Evolutionary conservation across 2,888 invertebrate genomes (phyloP).

Genomic region (Trissolcus brochymenae): DNA sequence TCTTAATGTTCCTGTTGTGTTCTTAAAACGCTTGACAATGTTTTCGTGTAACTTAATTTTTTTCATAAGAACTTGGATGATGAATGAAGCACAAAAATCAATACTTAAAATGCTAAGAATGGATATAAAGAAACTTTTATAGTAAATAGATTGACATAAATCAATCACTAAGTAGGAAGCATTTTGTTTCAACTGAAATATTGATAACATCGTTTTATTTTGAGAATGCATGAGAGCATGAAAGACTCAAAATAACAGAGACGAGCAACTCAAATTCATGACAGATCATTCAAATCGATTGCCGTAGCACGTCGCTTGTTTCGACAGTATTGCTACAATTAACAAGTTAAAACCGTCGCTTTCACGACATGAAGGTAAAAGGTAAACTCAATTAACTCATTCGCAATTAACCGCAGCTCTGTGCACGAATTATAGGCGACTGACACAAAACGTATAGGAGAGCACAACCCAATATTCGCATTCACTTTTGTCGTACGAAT

Average conservation of each 20-base stretch:
- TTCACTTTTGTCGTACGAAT: constrained; percentile 43
- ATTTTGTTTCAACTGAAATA: constrained; percentile 27
- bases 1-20: too few relatives aligned
- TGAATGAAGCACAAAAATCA: constrained; percentile 20
- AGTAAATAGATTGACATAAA: constrained; percentile 10
- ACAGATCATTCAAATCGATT: constrained; percentile 12
- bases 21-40: too few relatives aligned
- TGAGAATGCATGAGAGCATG: constrained; percentile 14
- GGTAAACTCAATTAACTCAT: constrained; percentile 63
- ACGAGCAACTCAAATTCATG: constrained; percentile 13
- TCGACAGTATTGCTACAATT: constrained; percentile 30
- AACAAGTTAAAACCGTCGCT: constrained; percentile 41
- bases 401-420: constrained; percentile 61
- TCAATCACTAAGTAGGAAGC: constrained; percentile 21
- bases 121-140: constrained; percentile 8
- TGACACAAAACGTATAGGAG: constrained; percentile 19
- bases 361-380: constrained; percentile 49
- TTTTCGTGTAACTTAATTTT: too few relatives aligned
- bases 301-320: constrained; percentile 2
- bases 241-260: constrained; percentile 29
- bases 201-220: constrained; percentile 35
- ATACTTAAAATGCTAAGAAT: constrained; percentile 29
- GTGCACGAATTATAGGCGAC: constrained; percentile 60
- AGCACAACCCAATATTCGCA: constrained; percentile 33
- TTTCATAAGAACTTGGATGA: constrained; percentile 8